Percentiles rank a stretch among this genome's conserved stretches.
Conservation (phyloP, 2,888 invertebrate species). For the Perizoma flavofasciatum region DNA sequence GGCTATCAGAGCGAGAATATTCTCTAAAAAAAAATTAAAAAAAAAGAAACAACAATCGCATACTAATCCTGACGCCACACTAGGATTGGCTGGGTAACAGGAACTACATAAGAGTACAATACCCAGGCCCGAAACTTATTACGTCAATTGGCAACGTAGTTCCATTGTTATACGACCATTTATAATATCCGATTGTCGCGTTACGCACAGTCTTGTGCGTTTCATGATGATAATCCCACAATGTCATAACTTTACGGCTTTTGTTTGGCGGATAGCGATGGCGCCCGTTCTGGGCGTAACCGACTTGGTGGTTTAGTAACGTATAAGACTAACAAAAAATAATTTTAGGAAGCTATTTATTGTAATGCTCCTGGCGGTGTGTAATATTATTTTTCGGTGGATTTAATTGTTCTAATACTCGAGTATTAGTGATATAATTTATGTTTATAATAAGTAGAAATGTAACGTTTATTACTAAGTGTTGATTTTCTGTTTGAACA, state of each 20-base stretch:
- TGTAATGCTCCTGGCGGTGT: constrained; percentile 73
- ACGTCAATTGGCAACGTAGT: constrained; percentile 35
- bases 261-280: constrained; percentile 58
- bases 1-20: constrained; percentile 42
- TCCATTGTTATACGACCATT: constrained; percentile 21
- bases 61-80: too few relatives aligned
- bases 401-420: constrained; percentile 82
- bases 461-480: constrained; percentile 78
- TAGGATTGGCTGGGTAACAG: too few relatives aligned
- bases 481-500: constrained; percentile 81
- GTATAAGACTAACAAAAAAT: constrained; percentile 78
- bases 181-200: constrained; percentile 27
- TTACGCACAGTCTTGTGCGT: constrained; percentile 29
- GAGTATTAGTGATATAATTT: constrained; percentile 81
- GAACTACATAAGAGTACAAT: too few relatives aligned
- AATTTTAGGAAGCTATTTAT: constrained; percentile 70
- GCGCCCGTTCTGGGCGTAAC: constrained; percentile 53
- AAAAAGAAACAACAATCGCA: too few relatives aligned
- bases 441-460: constrained; percentile 79
- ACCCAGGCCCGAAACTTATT: too few relatives aligned
- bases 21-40: constrained; percentile 28
- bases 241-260: constrained; percentile 42
- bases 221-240: constrained; percentile 22
- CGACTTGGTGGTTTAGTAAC: constrained; percentile 65
- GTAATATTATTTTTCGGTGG: constrained; percentile 79